Percentiles rank a stretch among this genome's conserved stretches.
Evolutionary conservation across 2,888 invertebrate species (phyloP).

Genomic region (Sinelater perroti): DNA sequence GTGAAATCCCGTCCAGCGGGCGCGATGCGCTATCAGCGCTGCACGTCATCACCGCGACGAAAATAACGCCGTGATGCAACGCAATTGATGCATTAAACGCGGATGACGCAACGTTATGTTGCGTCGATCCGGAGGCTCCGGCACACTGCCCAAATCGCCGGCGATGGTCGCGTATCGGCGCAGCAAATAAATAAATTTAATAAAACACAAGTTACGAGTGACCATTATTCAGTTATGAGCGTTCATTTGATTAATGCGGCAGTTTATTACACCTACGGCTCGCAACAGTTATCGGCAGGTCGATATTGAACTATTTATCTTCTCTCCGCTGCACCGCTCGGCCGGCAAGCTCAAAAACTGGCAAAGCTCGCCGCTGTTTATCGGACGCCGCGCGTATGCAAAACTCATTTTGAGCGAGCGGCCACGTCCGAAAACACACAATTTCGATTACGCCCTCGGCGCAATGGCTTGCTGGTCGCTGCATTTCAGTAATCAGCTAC

Average conservation of each 20-base stretch:
- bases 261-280: slow-evolving; percentile 37
- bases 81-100: slow-evolving; percentile 21
- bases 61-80: slow-evolving; percentile 13
- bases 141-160: slow-evolving; percentile 14
- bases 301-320: slow-evolving; percentile 39
- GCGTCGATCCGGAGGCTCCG: background rate
- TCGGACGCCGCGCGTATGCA: too few species aligned
- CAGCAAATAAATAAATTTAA: slow-evolving; percentile 37
- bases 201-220: slow-evolving; percentile 38
- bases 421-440: too few species aligned
- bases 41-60: slow-evolving; percentile 8
- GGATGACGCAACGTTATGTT: slow-evolving; percentile 18
- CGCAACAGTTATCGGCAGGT: slow-evolving; percentile 40
- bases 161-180: slow-evolving; percentile 19
- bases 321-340: slow-evolving; percentile 32
- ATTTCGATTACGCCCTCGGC: too few species aligned
- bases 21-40: background rate
- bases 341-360: too few species aligned
- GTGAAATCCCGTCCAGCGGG: slow-evolving; percentile 1
- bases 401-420: too few species aligned
- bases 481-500: too few species aligned
- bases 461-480: too few species aligned
- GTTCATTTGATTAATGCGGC: slow-evolving; percentile 38
- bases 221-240: slow-evolving; percentile 40
- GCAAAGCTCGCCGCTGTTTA: too few species aligned